These are phyloP conservation scores for Dicentrarchus labrax DNA, from an alignment of 2,113 vertebrate genomes.

Conservation along the genomic window DNA sequence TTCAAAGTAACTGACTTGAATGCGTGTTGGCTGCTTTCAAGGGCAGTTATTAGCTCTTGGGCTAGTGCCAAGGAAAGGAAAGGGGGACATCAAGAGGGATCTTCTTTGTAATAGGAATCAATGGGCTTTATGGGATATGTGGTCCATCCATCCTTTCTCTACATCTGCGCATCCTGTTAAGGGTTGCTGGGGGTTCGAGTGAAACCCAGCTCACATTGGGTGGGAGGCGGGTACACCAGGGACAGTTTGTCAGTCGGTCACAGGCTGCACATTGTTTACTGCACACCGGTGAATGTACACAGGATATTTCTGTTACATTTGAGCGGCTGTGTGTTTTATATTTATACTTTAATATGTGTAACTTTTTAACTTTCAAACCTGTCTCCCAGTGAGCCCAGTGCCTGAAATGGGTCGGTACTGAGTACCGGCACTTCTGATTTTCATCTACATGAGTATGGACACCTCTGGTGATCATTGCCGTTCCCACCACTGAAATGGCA, in stretches of 20 bases:
- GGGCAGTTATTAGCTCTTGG: conserved; percentile 12
- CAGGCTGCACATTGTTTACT: no score
- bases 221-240: no score
- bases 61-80: not conserved
- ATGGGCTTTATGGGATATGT: not conserved
- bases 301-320: not conserved
- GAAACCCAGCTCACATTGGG: not conserved
- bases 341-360: not conserved
- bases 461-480: no score
- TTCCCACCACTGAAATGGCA: no score
- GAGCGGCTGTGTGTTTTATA: not conserved
- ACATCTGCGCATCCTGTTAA: not conserved
- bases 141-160: not conserved
- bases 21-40: conserved; percentile 7
- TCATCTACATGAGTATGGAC: no score
- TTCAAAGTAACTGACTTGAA: conserved; percentile 8
- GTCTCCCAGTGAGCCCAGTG: not conserved
- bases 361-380: not conserved
- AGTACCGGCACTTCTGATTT: no score
- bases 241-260: no score
- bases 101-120: not conserved
- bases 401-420: no score
- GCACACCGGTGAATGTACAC: not conserved
- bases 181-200: not conserved
- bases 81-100: not conserved